Evolutionary conservation across 1,140 invertebrate genomes (phyloP).

Genomic region (Paralvinella palmiformis): DNA sequence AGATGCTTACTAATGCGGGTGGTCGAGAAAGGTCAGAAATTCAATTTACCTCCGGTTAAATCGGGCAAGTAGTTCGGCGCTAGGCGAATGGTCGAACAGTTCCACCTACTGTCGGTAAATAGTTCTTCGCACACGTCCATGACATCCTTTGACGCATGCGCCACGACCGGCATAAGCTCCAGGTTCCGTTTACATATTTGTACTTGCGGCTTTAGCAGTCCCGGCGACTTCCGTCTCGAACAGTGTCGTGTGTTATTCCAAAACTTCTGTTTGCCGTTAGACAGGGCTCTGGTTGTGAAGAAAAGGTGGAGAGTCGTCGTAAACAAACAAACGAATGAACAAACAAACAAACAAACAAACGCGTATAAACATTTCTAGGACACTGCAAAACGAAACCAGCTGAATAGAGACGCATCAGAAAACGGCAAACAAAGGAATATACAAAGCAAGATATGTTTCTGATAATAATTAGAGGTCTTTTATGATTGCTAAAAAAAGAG

Average conservation of each 20-base stretch:
- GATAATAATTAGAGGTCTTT: too few relatives aligned
- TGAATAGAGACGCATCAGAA: too few relatives aligned
- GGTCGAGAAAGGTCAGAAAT: too few relatives aligned
- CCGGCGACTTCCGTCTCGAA: neutral
- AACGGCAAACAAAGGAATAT: too few relatives aligned
- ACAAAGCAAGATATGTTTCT: too few relatives aligned
- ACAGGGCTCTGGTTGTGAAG: slow-evolving; percentile 7
- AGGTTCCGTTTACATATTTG: slow-evolving; percentile 57
- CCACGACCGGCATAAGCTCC: slow-evolving; percentile 69
- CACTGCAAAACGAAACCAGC: too few relatives aligned
- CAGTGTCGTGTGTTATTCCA: slow-evolving; percentile 20
- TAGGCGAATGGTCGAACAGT: slow-evolving; percentile 70
- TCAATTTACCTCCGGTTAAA: slow-evolving; percentile 64
- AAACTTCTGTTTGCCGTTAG: neutral
- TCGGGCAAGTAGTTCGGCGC: slow-evolving; percentile 73
- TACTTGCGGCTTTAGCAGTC: slow-evolving; percentile 7
- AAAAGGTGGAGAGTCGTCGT: neutral
- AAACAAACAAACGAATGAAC: too few relatives aligned
- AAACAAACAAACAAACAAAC: too few relatives aligned
- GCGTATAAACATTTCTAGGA: too few relatives aligned
- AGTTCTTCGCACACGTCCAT: slow-evolving; percentile 64
- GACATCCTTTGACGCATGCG: slow-evolving; percentile 61
- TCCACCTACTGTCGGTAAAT: slow-evolving; percentile 69
- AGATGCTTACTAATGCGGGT: too few relatives aligned
- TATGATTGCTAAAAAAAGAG: too few relatives aligned